Evolutionary conservation across 2,888 invertebrate species (phyloP).

Genomic region (Mechanitis mazaeus): DNA sequence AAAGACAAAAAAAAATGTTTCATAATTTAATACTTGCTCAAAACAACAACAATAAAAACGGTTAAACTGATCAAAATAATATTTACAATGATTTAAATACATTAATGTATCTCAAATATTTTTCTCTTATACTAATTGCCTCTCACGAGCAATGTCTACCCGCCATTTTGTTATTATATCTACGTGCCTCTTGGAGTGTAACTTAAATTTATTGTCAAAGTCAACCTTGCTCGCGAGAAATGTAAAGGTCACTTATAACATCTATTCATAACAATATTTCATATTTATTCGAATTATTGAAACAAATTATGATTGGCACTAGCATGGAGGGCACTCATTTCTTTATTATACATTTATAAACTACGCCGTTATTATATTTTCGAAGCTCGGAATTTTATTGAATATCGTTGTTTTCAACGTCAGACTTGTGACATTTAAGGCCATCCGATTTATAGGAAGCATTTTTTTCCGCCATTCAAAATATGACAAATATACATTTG

Average conservation of each 20-base stretch:
- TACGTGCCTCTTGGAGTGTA: constrained; percentile 1
- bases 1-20: constrained; percentile 34
- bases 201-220: neutral
- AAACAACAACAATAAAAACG: constrained; percentile 50
- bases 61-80: constrained; percentile 37
- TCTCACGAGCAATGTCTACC: constrained; percentile 15
- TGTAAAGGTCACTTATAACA: constrained; percentile 37
- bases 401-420: constrained; percentile 32
- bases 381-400: constrained; percentile 38
- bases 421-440: constrained; percentile 23
- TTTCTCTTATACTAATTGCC: constrained; percentile 27
- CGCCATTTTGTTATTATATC: constrained; percentile 9
- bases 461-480: constrained; percentile 7
- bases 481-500: constrained; percentile 25
- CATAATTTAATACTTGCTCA: constrained; percentile 56
- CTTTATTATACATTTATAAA: constrained; percentile 33
- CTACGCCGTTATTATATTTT: constrained; percentile 31
- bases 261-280: constrained; percentile 32
- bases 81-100: constrained; percentile 47
- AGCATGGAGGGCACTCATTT: constrained; percentile 64
- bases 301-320: constrained; percentile 66
- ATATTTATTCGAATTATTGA: constrained; percentile 43
- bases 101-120: constrained; percentile 26
- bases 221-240: constrained; percentile 14
- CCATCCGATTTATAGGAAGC: constrained; percentile 15